Percentiles rank a stretch among this genome's conserved stretches.
Evolutionary conservation across 2,888 invertebrate species (phyloP).

Genomic region (Autographa gamma): DNA sequence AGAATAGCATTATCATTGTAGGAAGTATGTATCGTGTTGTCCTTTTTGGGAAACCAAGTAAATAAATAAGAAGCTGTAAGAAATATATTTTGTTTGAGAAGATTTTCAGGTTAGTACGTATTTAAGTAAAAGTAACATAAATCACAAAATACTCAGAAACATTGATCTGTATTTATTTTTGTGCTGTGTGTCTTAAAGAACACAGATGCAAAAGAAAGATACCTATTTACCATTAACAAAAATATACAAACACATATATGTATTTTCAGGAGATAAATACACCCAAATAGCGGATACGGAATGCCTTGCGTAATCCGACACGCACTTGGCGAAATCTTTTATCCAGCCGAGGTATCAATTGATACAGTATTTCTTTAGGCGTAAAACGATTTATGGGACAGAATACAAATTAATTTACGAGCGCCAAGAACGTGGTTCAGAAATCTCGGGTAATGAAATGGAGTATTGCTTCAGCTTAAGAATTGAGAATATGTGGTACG

Average conservation of each 20-base stretch:
- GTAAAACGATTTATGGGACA: conserved; percentile 52
- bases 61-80: too few species aligned
- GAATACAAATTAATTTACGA: conserved; percentile 53
- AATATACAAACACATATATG: neutral
- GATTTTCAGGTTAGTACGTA: too few species aligned
- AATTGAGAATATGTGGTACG: conserved; percentile 26
- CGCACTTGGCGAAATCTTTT: conserved; percentile 12
- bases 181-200: too few species aligned
- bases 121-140: too few species aligned
- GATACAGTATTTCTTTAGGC: conserved; percentile 38
- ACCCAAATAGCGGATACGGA: neutral
- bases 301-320: neutral
- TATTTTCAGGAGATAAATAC: neutral
- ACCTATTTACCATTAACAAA: neutral
- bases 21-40: too few species aligned
- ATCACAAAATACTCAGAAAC: too few species aligned
- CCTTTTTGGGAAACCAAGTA: too few species aligned
- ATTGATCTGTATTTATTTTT: too few species aligned
- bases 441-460: conserved; percentile 42
- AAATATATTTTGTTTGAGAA: too few species aligned
- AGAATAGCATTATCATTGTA: too few species aligned
- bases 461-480: conserved; percentile 23
- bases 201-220: neutral
- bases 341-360: conserved; percentile 38
- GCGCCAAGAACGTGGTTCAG: conserved; percentile 36